These are phyloP conservation scores for Aleiodes testaceus DNA, from an alignment of 2,888 invertebrate species.

Conservation along the genomic window DNA sequence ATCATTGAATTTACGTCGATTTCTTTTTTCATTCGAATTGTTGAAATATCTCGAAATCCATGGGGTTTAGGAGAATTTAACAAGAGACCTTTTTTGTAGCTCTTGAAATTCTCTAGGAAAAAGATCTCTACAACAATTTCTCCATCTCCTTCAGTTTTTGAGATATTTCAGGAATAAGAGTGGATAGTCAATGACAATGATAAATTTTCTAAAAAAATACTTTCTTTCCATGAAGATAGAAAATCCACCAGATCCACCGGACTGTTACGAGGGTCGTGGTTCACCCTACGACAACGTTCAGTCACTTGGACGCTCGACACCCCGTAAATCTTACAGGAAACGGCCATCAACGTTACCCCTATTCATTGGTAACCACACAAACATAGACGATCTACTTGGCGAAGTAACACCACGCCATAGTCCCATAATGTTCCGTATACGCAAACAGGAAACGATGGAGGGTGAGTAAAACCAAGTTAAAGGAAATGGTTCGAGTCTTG, in stretches of 20 bases:
- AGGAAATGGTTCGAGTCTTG: conserved; percentile 14
- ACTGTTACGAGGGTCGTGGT: conserved; percentile 74
- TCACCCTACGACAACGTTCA: conserved; percentile 85
- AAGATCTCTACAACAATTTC: not conserved
- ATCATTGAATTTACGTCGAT: too few species aligned
- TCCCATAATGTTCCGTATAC: conserved; percentile 58
- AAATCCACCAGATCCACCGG: conserved; percentile 69
- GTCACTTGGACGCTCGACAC: conserved; percentile 50
- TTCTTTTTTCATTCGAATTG: too few species aligned
- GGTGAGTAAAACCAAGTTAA: conserved; percentile 66
- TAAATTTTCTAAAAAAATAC: conserved; percentile 42
- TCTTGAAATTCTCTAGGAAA: not conserved
- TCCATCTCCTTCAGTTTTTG: not conserved
- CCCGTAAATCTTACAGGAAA: conserved; percentile 61
- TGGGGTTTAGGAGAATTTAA: too few species aligned
- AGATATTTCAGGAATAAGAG: too few species aligned
- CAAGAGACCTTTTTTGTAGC: conserved; percentile 14
- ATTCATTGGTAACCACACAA: conserved; percentile 89
- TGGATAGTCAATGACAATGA: not conserved
- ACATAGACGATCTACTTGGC: conserved; percentile 93
- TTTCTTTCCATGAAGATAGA: conserved; percentile 60
- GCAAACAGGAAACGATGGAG: conserved; percentile 57
- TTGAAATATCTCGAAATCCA: too few species aligned
- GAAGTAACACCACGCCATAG: conserved; percentile 61
- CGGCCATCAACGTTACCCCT: conserved; percentile 71